Percentiles rank a stretch among this genome's conserved stretches.
Conservation (phyloP, 2,888 invertebrate species). For the Epirrhoe alternata region DNA sequence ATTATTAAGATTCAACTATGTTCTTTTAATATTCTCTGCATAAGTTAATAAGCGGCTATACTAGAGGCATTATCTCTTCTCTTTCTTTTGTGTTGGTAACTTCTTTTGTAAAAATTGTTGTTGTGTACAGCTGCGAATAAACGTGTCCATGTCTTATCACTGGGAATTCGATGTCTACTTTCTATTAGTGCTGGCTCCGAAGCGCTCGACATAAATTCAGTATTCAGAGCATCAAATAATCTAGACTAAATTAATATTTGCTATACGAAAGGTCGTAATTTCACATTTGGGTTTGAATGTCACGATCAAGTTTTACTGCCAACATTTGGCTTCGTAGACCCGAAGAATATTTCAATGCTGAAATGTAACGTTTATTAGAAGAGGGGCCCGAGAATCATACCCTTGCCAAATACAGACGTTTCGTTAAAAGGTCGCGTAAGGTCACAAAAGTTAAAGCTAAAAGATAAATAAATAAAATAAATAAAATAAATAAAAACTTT, state of each 20-base stretch:
- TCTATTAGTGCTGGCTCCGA: not conserved
- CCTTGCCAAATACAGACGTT: constrained; percentile 15
- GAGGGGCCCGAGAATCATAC: constrained; percentile 12
- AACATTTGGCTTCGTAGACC: constrained; percentile 17
- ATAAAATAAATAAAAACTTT: no score
- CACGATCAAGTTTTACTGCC: constrained; percentile 23
- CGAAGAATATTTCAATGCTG: constrained; percentile 15
- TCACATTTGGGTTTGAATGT: constrained; percentile 29
- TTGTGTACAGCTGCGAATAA: no score
- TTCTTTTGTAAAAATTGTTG: no score
- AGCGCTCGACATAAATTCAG: not conserved
- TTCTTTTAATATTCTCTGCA: not conserved
- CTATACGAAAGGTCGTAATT: constrained; percentile 13
- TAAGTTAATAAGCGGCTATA: not conserved
- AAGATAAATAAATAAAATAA: no score
- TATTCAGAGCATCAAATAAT: not conserved
- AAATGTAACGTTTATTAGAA: constrained; percentile 30
- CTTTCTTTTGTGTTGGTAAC: no score
- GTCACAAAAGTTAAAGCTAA: constrained; percentile 8
- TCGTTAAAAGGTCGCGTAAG: constrained; percentile 16
- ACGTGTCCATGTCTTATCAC: no score
- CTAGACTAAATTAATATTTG: constrained; percentile 14
- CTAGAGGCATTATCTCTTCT: no score
- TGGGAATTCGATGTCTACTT: not conserved
- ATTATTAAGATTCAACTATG: not conserved